A percentile compares a stretch with the other conserved stretches of the same genome.
phyloP scores from a whole-genome alignment of 2,888 invertebrate genomes.

The Cryptosula pallasiana region DNA sequence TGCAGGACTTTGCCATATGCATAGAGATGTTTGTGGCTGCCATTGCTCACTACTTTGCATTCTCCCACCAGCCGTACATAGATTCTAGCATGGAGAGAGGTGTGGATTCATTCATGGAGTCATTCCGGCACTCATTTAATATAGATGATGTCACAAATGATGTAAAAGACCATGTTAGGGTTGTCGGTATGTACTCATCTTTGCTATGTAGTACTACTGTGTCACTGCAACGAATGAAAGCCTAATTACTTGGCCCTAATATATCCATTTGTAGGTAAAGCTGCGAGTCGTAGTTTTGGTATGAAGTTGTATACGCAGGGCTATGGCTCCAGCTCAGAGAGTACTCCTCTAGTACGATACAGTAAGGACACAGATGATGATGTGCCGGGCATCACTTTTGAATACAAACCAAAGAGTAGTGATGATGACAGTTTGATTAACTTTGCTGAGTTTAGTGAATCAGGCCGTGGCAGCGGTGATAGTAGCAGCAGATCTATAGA shows the following conservation, averaged over 20 bases:
- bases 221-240: too few relatives aligned
- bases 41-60: constrained; percentile 89
- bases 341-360: neutral
- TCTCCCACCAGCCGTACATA: constrained; percentile 83
- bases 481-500: too few relatives aligned
- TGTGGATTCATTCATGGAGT: constrained; percentile 60
- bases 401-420: neutral
- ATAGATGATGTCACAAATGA: constrained; percentile 91
- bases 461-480: neutral
- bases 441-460: neutral
- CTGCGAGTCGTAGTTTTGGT: constrained; percentile 11
- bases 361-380: neutral
- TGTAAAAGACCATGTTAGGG: constrained; percentile 85
- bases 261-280: constrained; percentile 11
- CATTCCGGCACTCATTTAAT: constrained; percentile 89
- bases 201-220: too few relatives aligned
- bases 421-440: neutral
- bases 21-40: constrained; percentile 97
- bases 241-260: too few relatives aligned
- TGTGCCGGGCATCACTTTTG: neutral
- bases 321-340: neutral
- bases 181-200: constrained; percentile 66
- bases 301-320: neutral
- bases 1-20: constrained; percentile 87
- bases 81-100: constrained; percentile 49